phyloP scores from a whole-genome alignment of 2,888 invertebrate genomes.

The Cerastis rubricosa region DNA sequence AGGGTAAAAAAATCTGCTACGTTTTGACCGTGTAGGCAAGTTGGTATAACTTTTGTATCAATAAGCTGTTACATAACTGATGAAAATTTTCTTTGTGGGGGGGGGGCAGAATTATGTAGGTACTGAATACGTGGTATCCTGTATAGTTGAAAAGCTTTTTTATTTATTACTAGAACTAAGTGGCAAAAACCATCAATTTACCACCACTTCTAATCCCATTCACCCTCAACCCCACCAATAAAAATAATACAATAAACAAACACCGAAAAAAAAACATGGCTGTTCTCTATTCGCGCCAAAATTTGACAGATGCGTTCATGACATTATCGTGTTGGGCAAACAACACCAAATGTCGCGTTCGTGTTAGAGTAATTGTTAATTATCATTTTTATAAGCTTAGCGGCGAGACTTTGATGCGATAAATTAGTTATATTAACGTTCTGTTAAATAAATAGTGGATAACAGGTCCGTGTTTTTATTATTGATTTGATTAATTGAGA shows the following conservation, averaged over 20 bases:
- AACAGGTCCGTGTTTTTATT: constrained; percentile 56
- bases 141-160: background rate
- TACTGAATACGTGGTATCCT: too few species aligned
- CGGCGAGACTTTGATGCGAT: constrained; percentile 71
- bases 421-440: constrained; percentile 73
- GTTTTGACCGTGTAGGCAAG: too few species aligned
- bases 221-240: constrained; percentile 59
- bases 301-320: constrained; percentile 82
- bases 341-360: constrained; percentile 86
- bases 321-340: constrained; percentile 86
- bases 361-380: constrained; percentile 83
- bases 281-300: constrained; percentile 60
- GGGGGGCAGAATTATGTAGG: too few species aligned
- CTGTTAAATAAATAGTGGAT: constrained; percentile 55
- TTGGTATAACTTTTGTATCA: too few species aligned
- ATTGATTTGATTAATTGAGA: constrained; percentile 58
- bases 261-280: constrained; percentile 61
- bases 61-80: too few species aligned
- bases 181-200: constrained; percentile 28
- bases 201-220: constrained; percentile 35
- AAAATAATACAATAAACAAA: constrained; percentile 65
- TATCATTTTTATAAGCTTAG: constrained; percentile 87
- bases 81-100: too few species aligned
- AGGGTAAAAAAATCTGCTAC: too few species aligned
- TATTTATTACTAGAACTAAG: constrained; percentile 28